These are phyloP conservation scores for Machaerirhynchus nigripectus DNA, from an alignment of 2,113 vertebrate genomes.

Conservation along the genomic window DNA sequence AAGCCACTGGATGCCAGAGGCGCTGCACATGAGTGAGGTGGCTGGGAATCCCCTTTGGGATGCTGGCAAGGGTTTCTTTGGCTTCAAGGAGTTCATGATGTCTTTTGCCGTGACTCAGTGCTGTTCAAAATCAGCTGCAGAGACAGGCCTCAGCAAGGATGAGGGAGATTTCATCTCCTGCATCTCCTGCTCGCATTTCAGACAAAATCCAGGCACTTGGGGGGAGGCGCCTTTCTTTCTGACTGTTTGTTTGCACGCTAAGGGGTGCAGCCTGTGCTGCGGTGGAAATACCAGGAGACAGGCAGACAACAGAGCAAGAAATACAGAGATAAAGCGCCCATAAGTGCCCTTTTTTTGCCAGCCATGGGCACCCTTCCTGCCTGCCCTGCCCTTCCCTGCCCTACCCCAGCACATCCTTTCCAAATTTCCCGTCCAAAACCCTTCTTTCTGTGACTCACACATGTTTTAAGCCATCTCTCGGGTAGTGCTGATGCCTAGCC, in stretches of 20 bases:
- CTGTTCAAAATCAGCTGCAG: background rate
- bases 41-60: conserved; percentile 58
- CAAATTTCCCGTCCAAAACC: background rate
- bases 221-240: background rate
- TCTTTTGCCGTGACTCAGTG: conserved; percentile 1
- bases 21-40: background rate
- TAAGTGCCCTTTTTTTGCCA: background rate
- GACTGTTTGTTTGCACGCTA: background rate
- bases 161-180: background rate
- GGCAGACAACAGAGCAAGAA: background rate
- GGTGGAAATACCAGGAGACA: background rate
- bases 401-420: background rate
- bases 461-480: background rate
- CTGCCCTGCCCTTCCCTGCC: background rate
- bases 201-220: background rate
- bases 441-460: background rate
- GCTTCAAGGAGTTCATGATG: background rate
- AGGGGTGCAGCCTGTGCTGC: background rate
- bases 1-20: background rate
- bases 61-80: conserved; percentile 21
- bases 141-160: conserved; percentile 16
- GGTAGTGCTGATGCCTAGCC: background rate
- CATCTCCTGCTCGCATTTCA: background rate
- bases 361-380: background rate
- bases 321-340: background rate